Base-by-base conservation (phyloP, 1,140 invertebrate genomes). In the Chrysopa pallens region DNA sequence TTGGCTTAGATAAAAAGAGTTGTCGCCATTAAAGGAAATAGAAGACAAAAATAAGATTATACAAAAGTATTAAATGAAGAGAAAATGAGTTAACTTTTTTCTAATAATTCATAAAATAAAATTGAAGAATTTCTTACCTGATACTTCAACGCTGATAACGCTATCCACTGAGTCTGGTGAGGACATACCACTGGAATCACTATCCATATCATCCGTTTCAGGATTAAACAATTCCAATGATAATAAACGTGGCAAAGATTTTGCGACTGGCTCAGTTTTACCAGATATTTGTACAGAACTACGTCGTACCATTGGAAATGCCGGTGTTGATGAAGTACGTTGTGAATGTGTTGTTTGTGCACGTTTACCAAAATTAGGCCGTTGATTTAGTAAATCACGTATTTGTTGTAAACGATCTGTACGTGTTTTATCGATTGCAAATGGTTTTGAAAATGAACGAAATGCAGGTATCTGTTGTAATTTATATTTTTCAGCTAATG, bases 191-290 rank as follows among this genome's bases (percentile, higher is more conserved):
- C 81, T 84, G 1, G 83, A 87, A 57, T 90, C 86, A 50, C 83
- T 88, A 54, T 90, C 87, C 58, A 87, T 70, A 52, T 91, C 87
- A 57, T 91, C 87, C 6, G 79, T 87, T 53, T 87, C 86, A 1
- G 86, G 87, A 63, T 91, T 90, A 52, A 88, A 91, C 6, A 90
- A 61, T 56, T 90, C 87, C 40, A 89, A 59, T 2, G 81, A 81
- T 42, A 87, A 64, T 9, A 87, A 55, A 42, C 80, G 76, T 0
- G 82, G 82, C 29, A 79, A 64, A 42, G 67, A 61, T 46, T 70
- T 71, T 36, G 65, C 69, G 1, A 67, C 60, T 1, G 63, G 53
- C 45, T 72, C 68, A 4, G 63, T 39, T 47, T 66, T 62, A 11
- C 68, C 67, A 2, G 54, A 49, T n/a, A 60, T 59, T 31, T 58